Conservation (phyloP, 2,888 invertebrate genomes). For the Acanthosoma haemorrhoidale region DNA sequence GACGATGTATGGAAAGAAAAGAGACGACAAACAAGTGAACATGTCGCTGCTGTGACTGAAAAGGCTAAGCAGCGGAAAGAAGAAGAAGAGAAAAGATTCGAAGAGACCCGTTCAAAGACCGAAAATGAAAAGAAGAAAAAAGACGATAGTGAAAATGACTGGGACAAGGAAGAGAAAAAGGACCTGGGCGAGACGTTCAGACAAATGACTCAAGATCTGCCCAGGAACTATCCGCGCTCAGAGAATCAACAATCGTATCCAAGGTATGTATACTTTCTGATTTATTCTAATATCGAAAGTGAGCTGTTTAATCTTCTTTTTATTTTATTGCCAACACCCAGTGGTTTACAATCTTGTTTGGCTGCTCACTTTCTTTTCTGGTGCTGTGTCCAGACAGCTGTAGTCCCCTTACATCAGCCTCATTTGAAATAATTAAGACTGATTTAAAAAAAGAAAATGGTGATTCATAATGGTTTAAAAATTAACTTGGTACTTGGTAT, state of each 20-base stretch:
- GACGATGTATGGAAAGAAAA: constrained; percentile 67
- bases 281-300: too few relatives aligned
- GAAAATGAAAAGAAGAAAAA: constrained; percentile 51
- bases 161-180: constrained; percentile 34
- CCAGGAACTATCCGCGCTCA: constrained; percentile 2
- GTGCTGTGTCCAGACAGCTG: too few relatives aligned
- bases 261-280: constrained; percentile 7
- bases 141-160: constrained; percentile 40
- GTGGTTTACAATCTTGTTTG: too few relatives aligned
- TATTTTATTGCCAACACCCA: too few relatives aligned
- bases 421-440: too few relatives aligned
- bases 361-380: too few relatives aligned
- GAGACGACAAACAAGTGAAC: constrained; percentile 62
- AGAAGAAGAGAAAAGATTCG: constrained; percentile 77
- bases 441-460: too few relatives aligned
- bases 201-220: constrained; percentile 47
- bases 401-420: too few relatives aligned
- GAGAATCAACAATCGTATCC: constrained; percentile 1
- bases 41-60: constrained; percentile 72
- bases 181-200: constrained; percentile 40
- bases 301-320: too few relatives aligned
- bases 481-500: too few relatives aligned
- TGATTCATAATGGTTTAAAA: too few relatives aligned
- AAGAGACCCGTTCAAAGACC: constrained; percentile 50
- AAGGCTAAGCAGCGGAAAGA: constrained; percentile 79